Evolutionary conservation across 2,797 vertebrate species (phyloP).

Genomic region (Cichlasoma orientale): DNA sequence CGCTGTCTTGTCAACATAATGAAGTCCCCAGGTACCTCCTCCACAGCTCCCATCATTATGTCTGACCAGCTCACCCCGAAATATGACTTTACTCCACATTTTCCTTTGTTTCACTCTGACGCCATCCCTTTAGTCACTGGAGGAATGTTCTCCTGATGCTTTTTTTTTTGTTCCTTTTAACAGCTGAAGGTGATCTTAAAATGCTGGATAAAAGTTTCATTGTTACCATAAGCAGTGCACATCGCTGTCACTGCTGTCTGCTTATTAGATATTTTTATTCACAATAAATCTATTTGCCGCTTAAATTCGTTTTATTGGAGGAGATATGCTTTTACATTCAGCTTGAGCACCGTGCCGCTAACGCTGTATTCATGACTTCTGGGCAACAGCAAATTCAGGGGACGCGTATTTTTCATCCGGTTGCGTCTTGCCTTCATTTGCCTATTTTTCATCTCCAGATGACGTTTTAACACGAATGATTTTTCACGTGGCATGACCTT

Average conservation of each 20-base stretch:
- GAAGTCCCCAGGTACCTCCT: constrained; percentile 79
- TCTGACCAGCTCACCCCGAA: constrained; percentile 64
- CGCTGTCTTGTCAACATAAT: constrained; percentile 72
- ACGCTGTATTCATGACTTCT: constrained; percentile 3
- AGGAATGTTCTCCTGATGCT: constrained; percentile 14
- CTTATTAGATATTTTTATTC: background rate
- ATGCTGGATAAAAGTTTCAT: constrained; percentile 2
- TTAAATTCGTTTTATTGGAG: background rate
- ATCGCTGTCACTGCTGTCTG: background rate
- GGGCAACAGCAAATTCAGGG: constrained; percentile 3
- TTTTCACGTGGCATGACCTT: constrained; percentile 80
- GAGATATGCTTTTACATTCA: background rate
- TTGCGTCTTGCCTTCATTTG: constrained; percentile 69
- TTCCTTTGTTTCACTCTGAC: constrained; percentile 49
- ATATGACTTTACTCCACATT: constrained; percentile 53
- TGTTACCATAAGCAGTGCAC: background rate
- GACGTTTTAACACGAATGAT: constrained; percentile 74
- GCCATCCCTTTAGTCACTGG: constrained; percentile 34
- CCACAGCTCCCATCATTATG: constrained; percentile 68
- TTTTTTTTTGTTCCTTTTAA: background rate
- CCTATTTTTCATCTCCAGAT: constrained; percentile 77
- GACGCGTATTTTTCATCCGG: constrained; percentile 70
- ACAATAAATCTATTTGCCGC: background rate
- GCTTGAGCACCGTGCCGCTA: background rate
- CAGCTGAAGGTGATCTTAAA: constrained; percentile 7